A percentile compares a stretch with the other conserved stretches of the same genome.
These are phyloP conservation scores for Epicauta chinensis DNA, from an alignment of 1,140 invertebrate genomes.

Conservation along the genomic window DNA sequence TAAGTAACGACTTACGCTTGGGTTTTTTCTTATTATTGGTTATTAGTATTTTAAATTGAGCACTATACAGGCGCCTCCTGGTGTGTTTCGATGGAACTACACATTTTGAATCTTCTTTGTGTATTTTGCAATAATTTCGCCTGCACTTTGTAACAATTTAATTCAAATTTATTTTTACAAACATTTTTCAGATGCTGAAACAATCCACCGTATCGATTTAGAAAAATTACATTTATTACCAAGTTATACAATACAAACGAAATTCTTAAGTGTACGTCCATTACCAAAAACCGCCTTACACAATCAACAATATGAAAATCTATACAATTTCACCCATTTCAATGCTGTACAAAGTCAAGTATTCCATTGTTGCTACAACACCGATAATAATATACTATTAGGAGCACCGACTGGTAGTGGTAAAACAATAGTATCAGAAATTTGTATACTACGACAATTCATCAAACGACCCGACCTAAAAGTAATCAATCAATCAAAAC, in stretches of 20 bases:
- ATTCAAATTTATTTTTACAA: background rate
- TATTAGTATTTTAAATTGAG: too few relatives aligned
- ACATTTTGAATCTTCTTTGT: too few relatives aligned
- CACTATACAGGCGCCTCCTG: too few relatives aligned
- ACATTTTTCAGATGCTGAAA: slow-evolving; percentile 34
- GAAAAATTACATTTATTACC: slow-evolving; percentile 88
- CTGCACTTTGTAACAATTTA: too few relatives aligned
- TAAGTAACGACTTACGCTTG: too few relatives aligned
- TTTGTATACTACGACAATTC: slow-evolving; percentile 94
- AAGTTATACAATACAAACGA: slow-evolving; percentile 88
- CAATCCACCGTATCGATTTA: slow-evolving; percentile 66
- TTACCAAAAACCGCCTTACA: slow-evolving; percentile 74
- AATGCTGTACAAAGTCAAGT: slow-evolving; percentile 99
- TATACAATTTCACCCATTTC: slow-evolving; percentile 94
- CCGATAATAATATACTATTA: slow-evolving; percentile 88
- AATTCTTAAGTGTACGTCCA: slow-evolving; percentile 86
- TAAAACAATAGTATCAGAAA: slow-evolving; percentile 97
- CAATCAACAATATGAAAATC: slow-evolving; percentile 65
- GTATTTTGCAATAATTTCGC: too few relatives aligned
- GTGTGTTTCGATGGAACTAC: too few relatives aligned
- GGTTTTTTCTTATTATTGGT: too few relatives aligned
- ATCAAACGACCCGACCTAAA: slow-evolving; percentile 71
- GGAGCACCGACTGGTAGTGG: slow-evolving; percentile 98
- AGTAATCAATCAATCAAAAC: slow-evolving; percentile 50
- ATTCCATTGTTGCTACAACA: slow-evolving; percentile 94